Evolutionary conservation across 1,140 invertebrate species (phyloP).

Genomic region (Meloidogyne exigua): DNA sequence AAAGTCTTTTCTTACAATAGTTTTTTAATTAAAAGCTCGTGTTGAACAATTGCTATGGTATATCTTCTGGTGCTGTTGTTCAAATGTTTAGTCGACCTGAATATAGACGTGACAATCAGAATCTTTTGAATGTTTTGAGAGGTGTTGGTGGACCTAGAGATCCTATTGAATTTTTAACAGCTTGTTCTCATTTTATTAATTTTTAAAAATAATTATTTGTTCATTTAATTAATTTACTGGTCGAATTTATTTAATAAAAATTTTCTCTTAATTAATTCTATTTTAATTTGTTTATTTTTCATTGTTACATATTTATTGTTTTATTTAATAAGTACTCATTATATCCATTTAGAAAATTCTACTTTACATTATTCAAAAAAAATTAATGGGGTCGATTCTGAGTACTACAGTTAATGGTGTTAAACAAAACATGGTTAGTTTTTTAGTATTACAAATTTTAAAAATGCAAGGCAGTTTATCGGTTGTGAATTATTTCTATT

Average conservation of each 20-base stretch:
- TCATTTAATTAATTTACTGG: neutral
- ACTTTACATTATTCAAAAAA: no score
- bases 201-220: neutral
- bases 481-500: no score
- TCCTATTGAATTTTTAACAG: conserved; percentile 5
- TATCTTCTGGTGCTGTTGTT: neutral
- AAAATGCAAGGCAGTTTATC: no score
- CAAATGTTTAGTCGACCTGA: conserved; percentile 12
- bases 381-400: no score
- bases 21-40: neutral
- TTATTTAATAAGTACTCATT: no score
- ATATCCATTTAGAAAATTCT: no score
- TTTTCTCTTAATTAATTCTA: neutral
- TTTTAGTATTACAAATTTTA: no score
- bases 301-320: no score
- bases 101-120: conserved; percentile 7
- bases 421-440: no score
- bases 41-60: neutral
- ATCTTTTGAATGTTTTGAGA: neutral
- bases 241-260: neutral
- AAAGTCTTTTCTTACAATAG: no score
- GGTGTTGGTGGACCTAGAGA: neutral
- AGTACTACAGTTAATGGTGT: no score
- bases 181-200: neutral
- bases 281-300: no score